Conservation (phyloP, 1,140 invertebrate species). For the Zaprionus africanus region DNA sequence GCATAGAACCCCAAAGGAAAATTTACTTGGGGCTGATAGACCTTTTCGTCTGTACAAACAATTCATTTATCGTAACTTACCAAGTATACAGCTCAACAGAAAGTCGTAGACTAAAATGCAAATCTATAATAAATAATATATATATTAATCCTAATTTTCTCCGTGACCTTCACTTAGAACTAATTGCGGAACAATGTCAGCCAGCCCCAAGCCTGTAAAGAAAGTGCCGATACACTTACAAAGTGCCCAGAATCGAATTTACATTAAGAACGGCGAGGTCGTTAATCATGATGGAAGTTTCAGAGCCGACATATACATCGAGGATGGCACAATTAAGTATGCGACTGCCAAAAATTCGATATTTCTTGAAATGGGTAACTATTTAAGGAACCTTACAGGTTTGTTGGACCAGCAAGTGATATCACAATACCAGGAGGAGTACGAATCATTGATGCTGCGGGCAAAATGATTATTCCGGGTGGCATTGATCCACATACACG, state of each 20-base stretch:
- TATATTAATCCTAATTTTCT: neutral
- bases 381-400: constrained; percentile 1
- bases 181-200: constrained; percentile 57
- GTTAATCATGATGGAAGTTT: constrained; percentile 97
- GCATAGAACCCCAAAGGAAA: too few species aligned
- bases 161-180: constrained; percentile 4
- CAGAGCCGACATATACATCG: constrained; percentile 90
- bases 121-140: neutral
- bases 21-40: too few species aligned
- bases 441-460: constrained; percentile 91
- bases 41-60: too few species aligned
- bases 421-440: constrained; percentile 92
- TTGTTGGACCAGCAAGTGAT: constrained; percentile 86
- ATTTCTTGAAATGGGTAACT: neutral
- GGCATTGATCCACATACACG: constrained; percentile 96
- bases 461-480: constrained; percentile 92
- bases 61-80: too few species aligned
- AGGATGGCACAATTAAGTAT: constrained; percentile 83
- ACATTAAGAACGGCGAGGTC: constrained; percentile 97
- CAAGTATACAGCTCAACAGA: too few species aligned
- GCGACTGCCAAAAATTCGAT: neutral
- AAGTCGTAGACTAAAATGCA: too few species aligned
- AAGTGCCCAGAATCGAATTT: constrained; percentile 95
- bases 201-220: constrained; percentile 89
- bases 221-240: constrained; percentile 97